Conservation (phyloP, 2,797 vertebrate genomes). For the Lycodopsis pacificus region DNA sequence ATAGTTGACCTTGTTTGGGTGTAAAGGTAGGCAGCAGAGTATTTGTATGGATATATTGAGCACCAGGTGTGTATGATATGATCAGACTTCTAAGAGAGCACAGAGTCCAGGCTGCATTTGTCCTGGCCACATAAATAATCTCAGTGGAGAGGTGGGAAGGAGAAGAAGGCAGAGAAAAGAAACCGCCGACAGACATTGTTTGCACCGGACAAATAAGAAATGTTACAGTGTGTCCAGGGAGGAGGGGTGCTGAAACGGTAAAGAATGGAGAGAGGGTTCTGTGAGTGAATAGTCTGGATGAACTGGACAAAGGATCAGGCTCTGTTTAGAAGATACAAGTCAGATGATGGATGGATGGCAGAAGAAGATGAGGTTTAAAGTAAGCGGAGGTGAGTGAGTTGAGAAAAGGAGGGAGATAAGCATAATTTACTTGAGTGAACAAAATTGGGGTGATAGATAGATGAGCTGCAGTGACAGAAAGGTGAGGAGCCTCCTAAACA, state of each 20-base stretch:
- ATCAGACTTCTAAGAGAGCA: constrained; percentile 25
- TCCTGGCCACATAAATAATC: constrained; percentile 35
- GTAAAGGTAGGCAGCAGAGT: not conserved
- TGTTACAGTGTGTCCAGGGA: constrained; percentile 16
- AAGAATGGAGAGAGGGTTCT: constrained; percentile 1
- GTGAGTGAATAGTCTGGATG: constrained; percentile 1
- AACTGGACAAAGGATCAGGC: constrained; percentile 14
- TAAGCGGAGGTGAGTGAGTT: not conserved
- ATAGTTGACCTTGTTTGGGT: not conserved
- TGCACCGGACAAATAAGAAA: constrained; percentile 52
- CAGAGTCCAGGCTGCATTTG: constrained; percentile 42
- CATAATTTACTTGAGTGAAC: not conserved
- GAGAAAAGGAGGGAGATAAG: not conserved
- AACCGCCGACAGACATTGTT: constrained; percentile 42
- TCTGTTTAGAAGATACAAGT: constrained; percentile 23
- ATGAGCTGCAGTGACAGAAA: not conserved
- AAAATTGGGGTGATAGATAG: not conserved
- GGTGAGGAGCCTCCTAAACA: not conserved
- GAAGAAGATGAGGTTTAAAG: constrained; percentile 10
- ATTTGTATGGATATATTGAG: constrained; percentile 17
- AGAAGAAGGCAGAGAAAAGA: constrained; percentile 11
- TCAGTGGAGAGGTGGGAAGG: constrained; percentile 19
- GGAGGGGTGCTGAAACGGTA: constrained; percentile 4
- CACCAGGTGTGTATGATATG: constrained; percentile 23
- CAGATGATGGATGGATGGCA: not conserved